A percentile compares a stretch with the other conserved stretches of the same genome.
Conservation (phyloP, 2,113 vertebrate species). For the Erythrocebus patas region DNA sequence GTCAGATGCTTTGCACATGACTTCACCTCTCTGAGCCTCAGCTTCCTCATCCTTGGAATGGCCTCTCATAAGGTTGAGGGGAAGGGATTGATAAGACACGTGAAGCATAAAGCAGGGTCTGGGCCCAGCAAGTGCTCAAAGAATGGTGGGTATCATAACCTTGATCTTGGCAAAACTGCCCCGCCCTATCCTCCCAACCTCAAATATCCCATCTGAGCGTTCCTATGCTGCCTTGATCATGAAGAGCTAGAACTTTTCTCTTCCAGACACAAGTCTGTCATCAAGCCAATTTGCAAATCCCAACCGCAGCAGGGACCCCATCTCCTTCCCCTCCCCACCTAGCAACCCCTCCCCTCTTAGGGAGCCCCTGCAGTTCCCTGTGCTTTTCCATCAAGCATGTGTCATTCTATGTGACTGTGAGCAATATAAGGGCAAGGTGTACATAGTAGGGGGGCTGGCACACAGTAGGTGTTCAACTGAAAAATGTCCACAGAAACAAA, state of each 20-base stretch:
- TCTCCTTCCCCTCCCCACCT: neutral
- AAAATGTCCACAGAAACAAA: neutral
- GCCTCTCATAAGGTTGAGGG: neutral
- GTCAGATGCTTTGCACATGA: neutral
- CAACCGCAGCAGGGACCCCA: neutral
- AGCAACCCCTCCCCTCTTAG: neutral
- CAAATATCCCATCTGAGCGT: neutral
- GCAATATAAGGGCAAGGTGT: neutral
- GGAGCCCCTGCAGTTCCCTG: neutral
- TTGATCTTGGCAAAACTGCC: neutral
- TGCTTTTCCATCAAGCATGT: no score
- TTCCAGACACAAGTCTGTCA: neutral
- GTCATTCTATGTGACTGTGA: neutral
- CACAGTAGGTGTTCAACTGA: neutral
- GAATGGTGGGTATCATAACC: accelerated
- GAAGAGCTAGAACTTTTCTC: neutral
- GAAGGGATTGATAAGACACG: neutral
- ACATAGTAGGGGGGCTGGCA: neutral
- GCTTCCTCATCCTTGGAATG: neutral
- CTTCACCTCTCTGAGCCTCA: neutral
- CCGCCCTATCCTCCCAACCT: no score
- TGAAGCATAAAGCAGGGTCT: neutral
- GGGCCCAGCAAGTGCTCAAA: accelerated
- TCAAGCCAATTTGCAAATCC: neutral
- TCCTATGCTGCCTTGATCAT: neutral